phyloP scores from a whole-genome alignment of 92 coral and sea anemone species.

The Parazoanthus swiftii region DNA sequence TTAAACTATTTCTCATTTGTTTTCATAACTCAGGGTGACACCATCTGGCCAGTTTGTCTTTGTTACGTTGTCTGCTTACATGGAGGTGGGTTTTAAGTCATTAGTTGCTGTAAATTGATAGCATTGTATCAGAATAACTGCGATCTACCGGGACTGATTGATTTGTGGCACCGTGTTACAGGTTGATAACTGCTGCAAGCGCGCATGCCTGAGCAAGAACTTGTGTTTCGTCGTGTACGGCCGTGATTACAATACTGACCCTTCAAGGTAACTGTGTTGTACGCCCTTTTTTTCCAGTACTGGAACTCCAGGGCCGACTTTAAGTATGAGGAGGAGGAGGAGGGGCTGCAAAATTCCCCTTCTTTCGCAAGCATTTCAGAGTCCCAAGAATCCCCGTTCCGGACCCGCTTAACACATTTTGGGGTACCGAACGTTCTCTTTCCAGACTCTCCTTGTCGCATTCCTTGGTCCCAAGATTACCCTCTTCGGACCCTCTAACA shows the following conservation, averaged over 20 bases:
- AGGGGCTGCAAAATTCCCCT: background rate
- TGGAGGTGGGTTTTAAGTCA: conserved; percentile 65
- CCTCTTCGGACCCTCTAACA: background rate
- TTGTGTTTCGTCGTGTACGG: conserved; percentile 69
- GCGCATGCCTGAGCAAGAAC: conserved; percentile 75
- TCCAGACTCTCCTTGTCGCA: background rate
- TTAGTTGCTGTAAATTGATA: background rate
- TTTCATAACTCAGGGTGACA: conserved; percentile 73
- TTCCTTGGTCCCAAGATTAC: background rate
- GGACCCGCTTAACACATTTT: background rate
- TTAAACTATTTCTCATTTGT: background rate
- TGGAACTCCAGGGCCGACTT: background rate
- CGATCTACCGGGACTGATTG: background rate
- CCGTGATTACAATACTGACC: conserved; percentile 87
- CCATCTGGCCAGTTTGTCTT: conserved; percentile 86
- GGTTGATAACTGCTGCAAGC: conserved; percentile 88
- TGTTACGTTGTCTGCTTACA: conserved; percentile 72
- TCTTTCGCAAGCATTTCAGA: too few species aligned
- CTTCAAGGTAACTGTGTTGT: conserved; percentile 67
- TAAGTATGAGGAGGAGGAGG: background rate
- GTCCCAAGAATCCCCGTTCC: background rate
- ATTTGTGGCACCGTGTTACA: conserved; percentile 20
- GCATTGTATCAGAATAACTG: background rate
- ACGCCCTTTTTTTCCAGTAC: background rate
- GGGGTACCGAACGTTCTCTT: background rate